Conservation (phyloP, 2,113 vertebrate genomes). For the Sapayoa aenigma region DNA sequence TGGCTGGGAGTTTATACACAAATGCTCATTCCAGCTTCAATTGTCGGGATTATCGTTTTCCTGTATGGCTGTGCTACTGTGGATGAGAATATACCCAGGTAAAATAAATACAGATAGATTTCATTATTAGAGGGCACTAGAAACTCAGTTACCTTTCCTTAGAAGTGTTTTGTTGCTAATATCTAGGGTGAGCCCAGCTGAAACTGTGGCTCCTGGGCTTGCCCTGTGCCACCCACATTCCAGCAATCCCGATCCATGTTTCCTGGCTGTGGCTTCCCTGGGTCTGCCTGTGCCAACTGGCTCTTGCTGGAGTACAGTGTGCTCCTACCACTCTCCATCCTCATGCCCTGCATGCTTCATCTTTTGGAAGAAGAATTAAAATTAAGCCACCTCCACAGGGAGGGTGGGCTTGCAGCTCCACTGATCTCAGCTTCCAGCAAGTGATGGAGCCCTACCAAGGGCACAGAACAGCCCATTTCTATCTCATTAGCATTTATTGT, state of each 20-base stretch:
- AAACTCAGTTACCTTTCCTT: not conserved
- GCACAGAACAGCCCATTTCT: not conserved
- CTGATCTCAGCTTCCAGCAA: not conserved
- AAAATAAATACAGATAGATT: not conserved
- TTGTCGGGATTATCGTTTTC: slow-evolving; percentile 93
- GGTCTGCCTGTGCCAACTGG: not conserved
- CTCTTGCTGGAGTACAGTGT: not conserved
- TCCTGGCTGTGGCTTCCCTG: not conserved
- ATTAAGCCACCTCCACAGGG: not conserved
- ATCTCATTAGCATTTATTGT: not conserved
- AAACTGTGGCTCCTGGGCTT: not conserved
- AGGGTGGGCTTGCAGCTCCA: not conserved
- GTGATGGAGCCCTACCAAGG: not conserved
- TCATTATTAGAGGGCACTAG: not conserved
- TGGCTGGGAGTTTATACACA: slow-evolving; percentile 98
- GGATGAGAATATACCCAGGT: slow-evolving; percentile 94
- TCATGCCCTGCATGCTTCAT: rapidly evolving
- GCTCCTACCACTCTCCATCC: not conserved
- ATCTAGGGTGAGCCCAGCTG: not conserved
- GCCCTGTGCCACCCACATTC: not conserved
- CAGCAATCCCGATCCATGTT: rapidly evolving
- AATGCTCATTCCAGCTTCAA: slow-evolving; percentile 94
- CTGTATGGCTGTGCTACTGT: slow-evolving; percentile 94
- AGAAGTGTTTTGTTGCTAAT: not conserved
- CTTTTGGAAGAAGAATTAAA: not conserved